A percentile compares a stretch with the other conserved stretches of the same genome.
phyloP scores from a whole-genome alignment of 2,113 vertebrate species.

The Hyaena hyaena region DNA sequence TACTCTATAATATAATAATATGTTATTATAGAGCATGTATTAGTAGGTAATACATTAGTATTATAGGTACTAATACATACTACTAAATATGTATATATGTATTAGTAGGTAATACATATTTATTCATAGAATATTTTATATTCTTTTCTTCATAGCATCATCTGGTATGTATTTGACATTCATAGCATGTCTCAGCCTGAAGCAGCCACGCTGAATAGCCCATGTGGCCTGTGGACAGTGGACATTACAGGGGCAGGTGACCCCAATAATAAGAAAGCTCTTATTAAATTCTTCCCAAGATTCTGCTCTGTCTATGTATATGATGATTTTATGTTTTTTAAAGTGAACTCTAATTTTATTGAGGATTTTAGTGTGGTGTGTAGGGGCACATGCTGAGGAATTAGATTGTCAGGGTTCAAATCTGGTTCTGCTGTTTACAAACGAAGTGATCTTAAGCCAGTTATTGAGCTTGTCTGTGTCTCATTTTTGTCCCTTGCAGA shows the following conservation, averaged over 20 bases:
- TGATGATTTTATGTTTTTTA: neutral
- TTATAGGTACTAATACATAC: no score
- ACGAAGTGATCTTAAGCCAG: rapidly evolving
- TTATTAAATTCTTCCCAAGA: neutral
- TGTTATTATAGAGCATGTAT: no score
- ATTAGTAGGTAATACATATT: neutral
- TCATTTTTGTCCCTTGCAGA: neutral
- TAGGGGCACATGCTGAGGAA: neutral
- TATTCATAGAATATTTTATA: rapidly evolving
- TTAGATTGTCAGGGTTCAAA: neutral
- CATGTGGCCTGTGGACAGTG: rapidly evolving
- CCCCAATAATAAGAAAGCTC: neutral
- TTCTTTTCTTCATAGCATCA: neutral
- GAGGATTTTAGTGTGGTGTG: neutral
- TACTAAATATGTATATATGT: no score
- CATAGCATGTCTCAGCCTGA: rapidly evolving
- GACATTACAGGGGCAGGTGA: rapidly evolving
- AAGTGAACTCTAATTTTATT: neutral
- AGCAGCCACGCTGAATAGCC: rapidly evolving
- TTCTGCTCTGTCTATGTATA: neutral
- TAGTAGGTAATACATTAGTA: neutral
- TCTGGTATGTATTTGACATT: neutral
- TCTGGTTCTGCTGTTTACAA: neutral
- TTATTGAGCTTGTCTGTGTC: no score
- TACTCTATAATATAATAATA: neutral